Base-by-base conservation (phyloP, 2,113 vertebrate genomes). In the Oenanthe oenanthe region DNA sequence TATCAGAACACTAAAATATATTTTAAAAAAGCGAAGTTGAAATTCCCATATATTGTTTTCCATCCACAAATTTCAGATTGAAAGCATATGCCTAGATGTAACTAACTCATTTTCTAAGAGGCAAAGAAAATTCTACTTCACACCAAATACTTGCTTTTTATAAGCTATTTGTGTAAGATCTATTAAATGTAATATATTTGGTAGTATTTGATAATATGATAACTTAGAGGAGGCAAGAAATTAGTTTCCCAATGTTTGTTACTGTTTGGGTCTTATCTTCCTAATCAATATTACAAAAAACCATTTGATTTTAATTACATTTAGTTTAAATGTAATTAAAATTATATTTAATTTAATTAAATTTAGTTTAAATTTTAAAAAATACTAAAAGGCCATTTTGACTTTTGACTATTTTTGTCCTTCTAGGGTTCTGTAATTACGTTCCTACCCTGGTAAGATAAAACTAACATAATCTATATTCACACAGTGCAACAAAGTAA, bases 401-500 rank as follows among this genome's bases (percentile, higher is more conserved):
- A 32, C 5, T 84, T 84, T 83, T 63, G 21, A 34, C 8, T 43
- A 2, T 38, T 71, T 68, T 80, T 48, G 20, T 48, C 16, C 5
- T 54, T 93, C 47, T 31, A 62, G 20, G 73, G 26, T 34, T 78
- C 40, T 79, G 50, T 88, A 93, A 54, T 40, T 29, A 77, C 11
- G 22, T 50, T 31, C 31, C 8, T 76, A 32, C 31, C 45, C 47
- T 88, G 8, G 50, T 47, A 61, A 92, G 58, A 31, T 77, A 74
- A 58, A 84, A 82, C 21, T 68, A 47, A 80, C 60, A 18, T 61
- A 65, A 31, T 87, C 10, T 83, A 2, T 86, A 53, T 86, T 93
- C 47, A 40, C 32, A 76, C 93, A 99, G 99, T 98, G 98, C 18
- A 93, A 97, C 50, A 98, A 99, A 80, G 98, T 99, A 67, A 99